Percentiles rank a stretch among this genome's conserved stretches.
Evolutionary conservation across 2,888 invertebrate species (phyloP).

Genomic region (Lycia hirtaria): DNA sequence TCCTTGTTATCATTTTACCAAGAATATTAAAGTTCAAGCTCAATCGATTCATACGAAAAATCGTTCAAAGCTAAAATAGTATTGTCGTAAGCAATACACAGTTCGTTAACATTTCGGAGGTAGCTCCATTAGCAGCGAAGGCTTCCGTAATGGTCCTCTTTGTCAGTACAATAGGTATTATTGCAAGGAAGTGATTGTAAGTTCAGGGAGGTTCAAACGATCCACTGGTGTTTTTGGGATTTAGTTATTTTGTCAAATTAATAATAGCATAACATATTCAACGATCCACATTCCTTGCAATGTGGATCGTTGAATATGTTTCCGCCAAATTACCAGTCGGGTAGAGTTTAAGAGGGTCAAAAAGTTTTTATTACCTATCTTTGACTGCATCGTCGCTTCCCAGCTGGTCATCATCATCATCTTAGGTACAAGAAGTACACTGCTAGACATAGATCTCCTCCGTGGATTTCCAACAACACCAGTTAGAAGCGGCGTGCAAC

Average conservation of each 20-base stretch:
- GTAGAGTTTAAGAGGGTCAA: too few species aligned
- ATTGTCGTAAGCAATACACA: slow-evolving; percentile 9
- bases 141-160: slow-evolving; percentile 25
- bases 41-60: slow-evolving; percentile 7
- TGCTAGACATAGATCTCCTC: too few species aligned
- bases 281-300: too few species aligned
- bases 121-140: slow-evolving; percentile 23
- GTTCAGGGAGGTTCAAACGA: slow-evolving; percentile 61
- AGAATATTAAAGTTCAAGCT: slow-evolving; percentile 20
- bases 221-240: slow-evolving; percentile 33
- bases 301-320: too few species aligned
- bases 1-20: slow-evolving; percentile 15
- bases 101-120: slow-evolving; percentile 22
- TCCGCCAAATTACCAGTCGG: too few species aligned
- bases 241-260: background rate
- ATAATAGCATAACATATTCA: too few species aligned
- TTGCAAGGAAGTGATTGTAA: slow-evolving; percentile 66
- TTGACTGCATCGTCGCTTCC: too few species aligned
- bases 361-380: too few species aligned
- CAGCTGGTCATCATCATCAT: too few species aligned
- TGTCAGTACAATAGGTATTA: slow-evolving; percentile 15
- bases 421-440: too few species aligned
- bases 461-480: too few species aligned
- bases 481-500: too few species aligned
- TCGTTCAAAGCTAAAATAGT: background rate